Evolutionary conservation across 2,888 invertebrate genomes (phyloP).

Genomic region (Lasioglossum zephyrum): DNA sequence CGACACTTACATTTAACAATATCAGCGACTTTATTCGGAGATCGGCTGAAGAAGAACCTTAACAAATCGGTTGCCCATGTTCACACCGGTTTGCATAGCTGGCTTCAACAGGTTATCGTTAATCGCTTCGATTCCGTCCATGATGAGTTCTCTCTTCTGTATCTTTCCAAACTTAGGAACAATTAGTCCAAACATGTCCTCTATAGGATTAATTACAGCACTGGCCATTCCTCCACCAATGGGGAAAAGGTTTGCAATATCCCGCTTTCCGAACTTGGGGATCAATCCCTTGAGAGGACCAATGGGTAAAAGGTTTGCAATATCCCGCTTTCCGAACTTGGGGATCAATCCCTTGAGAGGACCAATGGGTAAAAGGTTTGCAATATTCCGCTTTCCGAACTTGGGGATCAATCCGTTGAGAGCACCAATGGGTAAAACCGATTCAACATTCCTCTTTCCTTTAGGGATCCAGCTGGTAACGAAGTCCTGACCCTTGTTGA

Average conservation of each 20-base stretch:
- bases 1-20: no score
- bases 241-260: not conserved
- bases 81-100: no score
- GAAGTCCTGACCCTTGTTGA: not conserved
- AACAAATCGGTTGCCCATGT: no score
- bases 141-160: no score
- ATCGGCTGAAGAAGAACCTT: no score
- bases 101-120: no score
- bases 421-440: no score
- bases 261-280: not conserved
- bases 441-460: not conserved
- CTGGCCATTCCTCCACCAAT: not conserved
- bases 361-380: no score
- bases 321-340: not conserved
- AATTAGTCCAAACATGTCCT: not conserved
- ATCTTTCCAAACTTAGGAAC: not conserved
- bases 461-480: not conserved
- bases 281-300: not conserved
- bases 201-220: rapidly evolving
- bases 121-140: no score
- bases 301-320: no score
- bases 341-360: no score
- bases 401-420: not conserved
- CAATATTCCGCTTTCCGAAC: not conserved
- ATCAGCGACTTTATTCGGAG: no score